Evolutionary conservation across 2,888 invertebrate species (phyloP).

Genomic region (Schizotus pectinicornis): DNA sequence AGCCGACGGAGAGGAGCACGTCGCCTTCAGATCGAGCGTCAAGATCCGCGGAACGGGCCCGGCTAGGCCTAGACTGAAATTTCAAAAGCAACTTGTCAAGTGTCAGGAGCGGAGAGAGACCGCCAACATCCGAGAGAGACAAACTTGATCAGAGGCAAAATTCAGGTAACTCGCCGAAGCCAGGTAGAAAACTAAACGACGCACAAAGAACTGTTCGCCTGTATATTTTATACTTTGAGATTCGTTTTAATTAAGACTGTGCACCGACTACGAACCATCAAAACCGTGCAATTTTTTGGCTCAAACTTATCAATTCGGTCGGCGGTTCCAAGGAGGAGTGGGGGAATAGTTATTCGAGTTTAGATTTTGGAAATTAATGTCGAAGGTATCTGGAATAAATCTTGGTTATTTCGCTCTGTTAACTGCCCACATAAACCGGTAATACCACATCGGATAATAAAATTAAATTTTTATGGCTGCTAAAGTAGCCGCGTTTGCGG

Average conservation of each 20-base stretch:
- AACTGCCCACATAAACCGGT: constrained; percentile 15
- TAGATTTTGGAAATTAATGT: no score
- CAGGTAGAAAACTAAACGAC: constrained; percentile 28
- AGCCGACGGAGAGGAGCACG: constrained; percentile 1
- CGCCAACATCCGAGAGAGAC: constrained; percentile 36
- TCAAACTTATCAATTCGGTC: background rate
- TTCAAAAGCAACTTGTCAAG: constrained; percentile 60
- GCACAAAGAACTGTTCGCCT: constrained; percentile 15
- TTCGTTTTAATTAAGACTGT: constrained; percentile 22
- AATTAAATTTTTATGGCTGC: constrained; percentile 18
- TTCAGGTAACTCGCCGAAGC: constrained; percentile 49
- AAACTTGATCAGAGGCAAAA: constrained; percentile 43
- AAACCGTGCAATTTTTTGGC: constrained; percentile 6
- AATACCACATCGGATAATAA: constrained; percentile 14
- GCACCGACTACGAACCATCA: background rate
- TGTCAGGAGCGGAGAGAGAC: constrained; percentile 53
- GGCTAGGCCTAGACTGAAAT: constrained; percentile 55
- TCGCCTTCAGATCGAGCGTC: constrained; percentile 33
- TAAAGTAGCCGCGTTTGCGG: constrained; percentile 6
- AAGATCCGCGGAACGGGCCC: constrained; percentile 42
- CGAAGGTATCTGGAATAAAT: no score
- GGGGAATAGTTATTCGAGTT: no score
- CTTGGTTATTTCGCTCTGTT: constrained; percentile 1
- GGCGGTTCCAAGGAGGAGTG: no score
- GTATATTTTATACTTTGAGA: constrained; percentile 27